Percentiles rank a stretch among this genome's conserved stretches.
phyloP scores from a whole-genome alignment of 2,888 invertebrate genomes.

The Nymphalis urticae region DNA sequence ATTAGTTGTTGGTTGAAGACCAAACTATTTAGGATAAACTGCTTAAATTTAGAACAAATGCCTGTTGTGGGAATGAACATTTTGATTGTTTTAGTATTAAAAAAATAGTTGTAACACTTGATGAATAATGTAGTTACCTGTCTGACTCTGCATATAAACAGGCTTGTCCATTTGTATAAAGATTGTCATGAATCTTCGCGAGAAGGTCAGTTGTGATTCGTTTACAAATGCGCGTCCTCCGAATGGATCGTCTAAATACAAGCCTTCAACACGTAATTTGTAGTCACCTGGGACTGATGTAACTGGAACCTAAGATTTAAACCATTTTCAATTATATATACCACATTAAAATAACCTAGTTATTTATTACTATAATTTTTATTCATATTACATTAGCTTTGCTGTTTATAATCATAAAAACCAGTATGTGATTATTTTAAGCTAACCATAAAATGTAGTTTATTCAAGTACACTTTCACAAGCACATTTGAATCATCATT shows the following conservation, averaged over 20 bases:
- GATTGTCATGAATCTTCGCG: constrained; percentile 95
- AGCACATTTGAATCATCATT: too few species aligned
- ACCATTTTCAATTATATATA: not conserved
- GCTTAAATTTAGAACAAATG: not conserved
- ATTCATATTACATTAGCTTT: too few species aligned
- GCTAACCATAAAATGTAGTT: too few species aligned
- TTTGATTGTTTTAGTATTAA: too few species aligned
- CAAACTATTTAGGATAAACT: constrained; percentile 2
- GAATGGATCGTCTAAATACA: constrained; percentile 87
- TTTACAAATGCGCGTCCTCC: constrained; percentile 95
- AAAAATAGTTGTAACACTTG: not conserved
- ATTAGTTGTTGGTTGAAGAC: not conserved
- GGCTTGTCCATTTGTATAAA: constrained; percentile 98
- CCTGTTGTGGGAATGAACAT: too few species aligned
- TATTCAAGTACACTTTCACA: too few species aligned
- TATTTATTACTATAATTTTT: too few species aligned
- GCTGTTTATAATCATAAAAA: too few species aligned
- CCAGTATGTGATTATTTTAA: too few species aligned
- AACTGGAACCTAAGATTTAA: constrained; percentile 84
- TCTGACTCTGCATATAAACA: constrained; percentile 95
- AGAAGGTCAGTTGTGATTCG: constrained; percentile 92
- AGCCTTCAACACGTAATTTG: constrained; percentile 90
- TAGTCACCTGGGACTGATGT: constrained; percentile 93
- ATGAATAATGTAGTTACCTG: constrained; percentile 70
- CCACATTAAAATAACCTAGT: too few species aligned